Evolutionary conservation across 2,113 vertebrate genomes (phyloP), one percentile per base, ranked within the genome.

Genomic region (Plotosus lineatus): DNA sequence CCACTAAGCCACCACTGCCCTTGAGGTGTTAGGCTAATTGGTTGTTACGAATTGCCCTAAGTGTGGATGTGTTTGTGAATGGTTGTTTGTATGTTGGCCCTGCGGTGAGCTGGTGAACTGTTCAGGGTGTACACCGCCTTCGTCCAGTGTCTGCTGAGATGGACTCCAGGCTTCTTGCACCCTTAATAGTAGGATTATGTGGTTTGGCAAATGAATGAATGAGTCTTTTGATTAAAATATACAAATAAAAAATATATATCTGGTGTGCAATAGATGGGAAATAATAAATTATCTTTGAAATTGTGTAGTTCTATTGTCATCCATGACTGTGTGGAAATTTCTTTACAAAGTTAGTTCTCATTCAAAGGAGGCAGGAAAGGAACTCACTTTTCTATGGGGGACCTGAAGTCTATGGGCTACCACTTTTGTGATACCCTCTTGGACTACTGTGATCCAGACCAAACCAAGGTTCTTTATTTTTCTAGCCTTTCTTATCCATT

Each of bases 341-440:
- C 19, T 26, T 77, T n/a, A 61, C n/a, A 0, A 44, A 42, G 10
- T 53, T 28, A 4, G 15, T 72, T 76, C 66, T 78, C 17, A 73
- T 77, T 55, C 10, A 56, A 82, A 98, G 97, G 94, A 0, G 84
- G 86, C 81, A 94, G 92, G 50, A 95, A 88, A 85, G 93, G 92
- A 74, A 96, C 93, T 0, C 97, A 98, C 86, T 98, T 99, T 69
- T 95, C 91, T 0, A 87, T 86, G 15, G 85, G 88, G 77, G 97
- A 99, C 82, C 92, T 99, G 6, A 92, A 94, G 87, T 95, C 94
- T 0, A 82, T 98, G 65, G 97, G 97, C 23, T 94, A 92, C 81
- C 92, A 90, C 66, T 89, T 98, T 78, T 96, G 97, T 56, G 95
- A 98, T 92, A 97, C 96, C 0, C 90, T 99, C n/a, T 90, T 98